phyloP scores from a whole-genome alignment of 1,140 invertebrate species.

The Gyrodactylus salaris region DNA sequence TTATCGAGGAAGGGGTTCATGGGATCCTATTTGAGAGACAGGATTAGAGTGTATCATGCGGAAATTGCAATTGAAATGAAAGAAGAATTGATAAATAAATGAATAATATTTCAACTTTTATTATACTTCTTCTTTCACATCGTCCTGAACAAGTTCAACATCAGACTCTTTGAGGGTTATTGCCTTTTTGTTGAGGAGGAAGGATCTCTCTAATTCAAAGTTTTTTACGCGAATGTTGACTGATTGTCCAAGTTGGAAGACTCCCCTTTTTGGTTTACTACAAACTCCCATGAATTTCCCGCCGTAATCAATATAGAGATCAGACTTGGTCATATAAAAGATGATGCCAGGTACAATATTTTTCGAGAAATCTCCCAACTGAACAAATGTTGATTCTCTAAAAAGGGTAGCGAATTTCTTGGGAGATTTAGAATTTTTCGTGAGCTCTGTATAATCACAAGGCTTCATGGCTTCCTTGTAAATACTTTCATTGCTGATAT shows the following conservation, averaged over 20 bases:
- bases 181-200: not conserved
- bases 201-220: not conserved
- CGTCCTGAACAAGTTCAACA: not conserved
- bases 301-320: not conserved
- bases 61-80: too few relatives aligned
- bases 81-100: too few relatives aligned
- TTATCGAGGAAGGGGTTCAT: not conserved
- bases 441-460: not conserved
- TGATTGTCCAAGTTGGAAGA: not conserved
- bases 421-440: not conserved
- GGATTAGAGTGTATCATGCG: too few relatives aligned
- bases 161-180: not conserved
- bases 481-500: too few relatives aligned
- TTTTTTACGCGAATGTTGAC: not conserved
- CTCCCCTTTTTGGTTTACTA: not conserved
- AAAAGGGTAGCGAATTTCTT: not conserved
- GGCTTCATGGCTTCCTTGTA: too few relatives aligned
- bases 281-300: not conserved
- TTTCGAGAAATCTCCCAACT: not conserved
- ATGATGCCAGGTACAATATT: not conserved
- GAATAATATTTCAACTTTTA: too few relatives aligned
- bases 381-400: not conserved
- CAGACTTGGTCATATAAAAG: not conserved
- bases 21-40: not conserved
- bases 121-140: too few relatives aligned